These are phyloP conservation scores for Apantesis nais DNA, from an alignment of 2,888 invertebrate species.

Conservation along the genomic window DNA sequence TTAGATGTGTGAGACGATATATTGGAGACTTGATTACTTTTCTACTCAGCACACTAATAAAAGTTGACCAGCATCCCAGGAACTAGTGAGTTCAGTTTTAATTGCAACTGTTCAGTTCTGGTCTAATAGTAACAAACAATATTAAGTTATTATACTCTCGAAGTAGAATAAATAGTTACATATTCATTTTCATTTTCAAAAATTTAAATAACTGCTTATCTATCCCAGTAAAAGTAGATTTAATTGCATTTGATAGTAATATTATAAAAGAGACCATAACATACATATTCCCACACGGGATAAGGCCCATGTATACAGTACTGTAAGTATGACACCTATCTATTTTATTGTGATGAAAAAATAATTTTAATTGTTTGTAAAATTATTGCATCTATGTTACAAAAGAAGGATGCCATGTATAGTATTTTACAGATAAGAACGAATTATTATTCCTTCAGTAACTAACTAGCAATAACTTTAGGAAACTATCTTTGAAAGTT, in stretches of 20 bases:
- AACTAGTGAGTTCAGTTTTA: constrained; percentile 67
- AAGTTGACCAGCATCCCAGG: constrained; percentile 75
- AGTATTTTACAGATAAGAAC: background rate
- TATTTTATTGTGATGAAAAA: background rate
- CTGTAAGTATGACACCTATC: background rate
- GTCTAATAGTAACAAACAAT: constrained; percentile 12
- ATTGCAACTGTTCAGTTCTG: constrained; percentile 60
- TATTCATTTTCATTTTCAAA: background rate
- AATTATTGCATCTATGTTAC: background rate
- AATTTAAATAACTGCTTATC: background rate
- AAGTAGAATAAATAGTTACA: background rate
- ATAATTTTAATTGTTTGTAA: background rate
- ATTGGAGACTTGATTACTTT: constrained; percentile 79
- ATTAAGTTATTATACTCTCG: background rate
- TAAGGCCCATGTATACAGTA: too few species aligned
- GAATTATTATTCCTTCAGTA: background rate
- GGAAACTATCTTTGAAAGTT: background rate
- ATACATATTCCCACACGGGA: too few species aligned
- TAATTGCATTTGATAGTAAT: background rate
- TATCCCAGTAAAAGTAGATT: too few species aligned
- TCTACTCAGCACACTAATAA: constrained; percentile 76
- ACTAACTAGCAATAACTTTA: background rate
- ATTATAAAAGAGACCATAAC: too few species aligned
- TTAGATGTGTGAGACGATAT: constrained; percentile 67
- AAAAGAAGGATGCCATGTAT: background rate